These are phyloP conservation scores for Lepus timidus DNA, from an alignment of 2,113 vertebrate species.

Conservation along the genomic window DNA sequence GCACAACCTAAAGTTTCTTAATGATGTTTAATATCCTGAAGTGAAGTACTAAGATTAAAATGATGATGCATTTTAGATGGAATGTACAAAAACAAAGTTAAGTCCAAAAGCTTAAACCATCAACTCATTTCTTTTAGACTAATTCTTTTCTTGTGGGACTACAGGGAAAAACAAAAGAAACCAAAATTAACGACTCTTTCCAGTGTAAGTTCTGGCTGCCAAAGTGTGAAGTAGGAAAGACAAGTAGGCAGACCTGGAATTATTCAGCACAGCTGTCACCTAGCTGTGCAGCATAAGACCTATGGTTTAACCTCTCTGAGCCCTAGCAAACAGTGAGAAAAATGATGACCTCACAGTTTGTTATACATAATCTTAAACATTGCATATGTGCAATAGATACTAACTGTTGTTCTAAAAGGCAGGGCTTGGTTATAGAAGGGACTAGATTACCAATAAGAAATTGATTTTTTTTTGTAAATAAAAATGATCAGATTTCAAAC, in stretches of 20 bases:
- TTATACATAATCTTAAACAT: not conserved
- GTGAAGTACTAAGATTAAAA: not conserved
- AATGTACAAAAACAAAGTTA: constrained; percentile 57
- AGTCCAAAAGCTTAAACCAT: constrained; percentile 60
- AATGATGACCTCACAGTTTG: not conserved
- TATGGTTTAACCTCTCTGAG: not conserved
- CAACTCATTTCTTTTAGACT: not conserved
- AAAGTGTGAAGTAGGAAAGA: not conserved
- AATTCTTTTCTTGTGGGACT: constrained; percentile 9
- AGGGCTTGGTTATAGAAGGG: not conserved
- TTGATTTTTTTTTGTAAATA: not conserved
- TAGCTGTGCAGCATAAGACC: not conserved
- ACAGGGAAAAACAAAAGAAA: not conserved
- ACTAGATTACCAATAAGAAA: not conserved
- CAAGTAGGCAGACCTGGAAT: not conserved
- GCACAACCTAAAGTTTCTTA: constrained; percentile 26
- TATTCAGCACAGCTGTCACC: not conserved
- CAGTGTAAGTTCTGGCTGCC: too few species aligned
- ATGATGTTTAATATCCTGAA: constrained; percentile 35
- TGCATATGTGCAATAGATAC: not conserved
- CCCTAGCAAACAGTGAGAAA: not conserved
- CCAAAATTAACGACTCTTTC: not conserved
- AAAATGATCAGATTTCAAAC: not conserved
- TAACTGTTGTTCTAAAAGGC: constrained; percentile 27
- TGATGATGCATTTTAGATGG: not conserved